A percentile compares a stretch with the other conserved stretches of the same genome.
phyloP scores from a whole-genome alignment of 2,797 vertebrate species.

The Vultur gryphus region DNA sequence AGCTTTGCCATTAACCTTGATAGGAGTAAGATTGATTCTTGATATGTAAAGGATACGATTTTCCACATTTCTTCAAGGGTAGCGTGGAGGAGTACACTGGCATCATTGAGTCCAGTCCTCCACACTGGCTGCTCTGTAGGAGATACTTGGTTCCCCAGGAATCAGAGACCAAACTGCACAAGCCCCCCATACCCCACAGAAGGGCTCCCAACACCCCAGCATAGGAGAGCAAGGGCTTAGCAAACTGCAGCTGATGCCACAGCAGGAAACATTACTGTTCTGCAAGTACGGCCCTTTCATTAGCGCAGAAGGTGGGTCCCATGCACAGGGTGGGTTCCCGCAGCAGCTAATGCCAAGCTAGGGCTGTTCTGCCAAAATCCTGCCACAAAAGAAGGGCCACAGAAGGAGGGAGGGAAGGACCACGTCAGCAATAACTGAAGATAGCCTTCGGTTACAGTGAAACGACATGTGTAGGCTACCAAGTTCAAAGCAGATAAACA shows the following conservation, averaged over 20 bases:
- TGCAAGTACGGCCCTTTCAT: fast-evolving
- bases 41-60: background rate
- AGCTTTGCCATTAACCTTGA: conserved; percentile 46
- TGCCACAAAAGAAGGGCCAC: background rate
- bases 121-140: background rate
- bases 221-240: background rate
- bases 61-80: background rate
- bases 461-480: background rate
- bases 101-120: background rate
- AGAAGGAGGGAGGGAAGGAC: background rate
- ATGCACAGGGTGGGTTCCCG: fast-evolving
- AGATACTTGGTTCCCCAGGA: background rate
- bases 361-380: background rate
- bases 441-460: background rate
- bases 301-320: background rate
- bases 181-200: background rate
- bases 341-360: too few relatives aligned
- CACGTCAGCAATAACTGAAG: background rate
- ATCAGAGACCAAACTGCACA: background rate
- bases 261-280: background rate
- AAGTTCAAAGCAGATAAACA: background rate
- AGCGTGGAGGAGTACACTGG: background rate
- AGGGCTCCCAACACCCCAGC: background rate
- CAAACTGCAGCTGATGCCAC: background rate
- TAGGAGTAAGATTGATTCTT: background rate